Conservation (phyloP, 64 coral and sea anemone species). For the Hydrozoanthus tunicans region DNA sequence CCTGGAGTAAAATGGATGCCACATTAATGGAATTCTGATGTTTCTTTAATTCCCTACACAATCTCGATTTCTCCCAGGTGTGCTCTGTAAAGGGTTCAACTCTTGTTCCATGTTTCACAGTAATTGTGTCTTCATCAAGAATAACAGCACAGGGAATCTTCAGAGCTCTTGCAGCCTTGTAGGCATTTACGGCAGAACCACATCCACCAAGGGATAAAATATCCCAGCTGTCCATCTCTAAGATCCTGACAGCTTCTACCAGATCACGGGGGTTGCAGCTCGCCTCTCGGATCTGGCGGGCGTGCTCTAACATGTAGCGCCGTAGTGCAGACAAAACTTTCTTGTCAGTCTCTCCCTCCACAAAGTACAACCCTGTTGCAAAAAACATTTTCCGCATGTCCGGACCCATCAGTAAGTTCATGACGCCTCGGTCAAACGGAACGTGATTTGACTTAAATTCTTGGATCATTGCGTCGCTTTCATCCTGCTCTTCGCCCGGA, state of each 20-base stretch:
- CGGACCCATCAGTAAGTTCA: conserved; percentile 7
- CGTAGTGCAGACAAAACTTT: conserved; percentile 8
- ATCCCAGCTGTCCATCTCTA: conserved; percentile 41
- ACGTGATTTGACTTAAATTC: background rate
- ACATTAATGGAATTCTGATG: background rate
- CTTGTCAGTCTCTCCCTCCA: conserved; percentile 39
- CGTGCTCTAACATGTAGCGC: background rate
- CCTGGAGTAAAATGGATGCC: background rate
- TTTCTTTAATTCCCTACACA: background rate
- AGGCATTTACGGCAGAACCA: background rate
- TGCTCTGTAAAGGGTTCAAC: conserved; percentile 1
- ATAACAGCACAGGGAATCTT: conserved; percentile 34
- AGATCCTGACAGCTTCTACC: background rate
- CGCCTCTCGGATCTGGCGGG: background rate
- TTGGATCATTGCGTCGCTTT: background rate
- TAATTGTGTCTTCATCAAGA: conserved; percentile 24
- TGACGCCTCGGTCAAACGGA: background rate
- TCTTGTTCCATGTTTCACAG: conserved; percentile 15
- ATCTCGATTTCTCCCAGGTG: conserved; percentile 22
- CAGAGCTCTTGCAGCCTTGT: conserved; percentile 19
- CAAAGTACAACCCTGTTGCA: conserved; percentile 29
- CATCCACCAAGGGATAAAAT: conserved; percentile 27
- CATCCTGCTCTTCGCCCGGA: background rate
- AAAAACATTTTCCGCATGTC: conserved; percentile 40
- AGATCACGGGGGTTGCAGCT: background rate